Conservation (phyloP, 2,888 invertebrate species). For the Eucera pruinosa region DNA sequence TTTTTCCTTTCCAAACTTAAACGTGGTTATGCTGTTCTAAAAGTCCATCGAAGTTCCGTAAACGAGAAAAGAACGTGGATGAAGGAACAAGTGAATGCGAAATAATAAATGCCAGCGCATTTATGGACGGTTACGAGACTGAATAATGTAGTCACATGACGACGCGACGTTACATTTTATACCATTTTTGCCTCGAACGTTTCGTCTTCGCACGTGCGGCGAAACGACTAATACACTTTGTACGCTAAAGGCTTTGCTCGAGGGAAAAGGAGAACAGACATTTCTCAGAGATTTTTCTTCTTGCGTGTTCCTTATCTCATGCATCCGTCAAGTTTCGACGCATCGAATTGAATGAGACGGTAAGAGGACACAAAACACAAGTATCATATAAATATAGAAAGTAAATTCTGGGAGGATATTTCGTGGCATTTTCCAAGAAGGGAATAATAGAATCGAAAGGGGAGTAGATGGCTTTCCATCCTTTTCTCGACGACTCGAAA, state of each 20-base stretch:
- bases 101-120: conserved; percentile 63
- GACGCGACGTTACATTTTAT: conserved; percentile 49
- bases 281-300: neutral
- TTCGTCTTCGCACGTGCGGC: conserved; percentile 11
- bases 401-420: conserved; percentile 14
- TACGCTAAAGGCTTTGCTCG: neutral
- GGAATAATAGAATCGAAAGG: conserved; percentile 35
- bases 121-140: conserved; percentile 19
- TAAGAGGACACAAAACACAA: neutral
- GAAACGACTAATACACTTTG: conserved; percentile 26
- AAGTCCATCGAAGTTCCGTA: neutral
- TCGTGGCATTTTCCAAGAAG: neutral
- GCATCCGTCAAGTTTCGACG: conserved; percentile 5
- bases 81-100: conserved; percentile 25
- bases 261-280: neutral
- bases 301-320: neutral
- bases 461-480: conserved; percentile 24
- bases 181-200: conserved; percentile 27
- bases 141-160: conserved; percentile 54
- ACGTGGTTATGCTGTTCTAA: too few relatives aligned
- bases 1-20: too few relatives aligned
- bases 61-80: conserved; percentile 9
- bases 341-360: neutral
- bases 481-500: conserved; percentile 29
- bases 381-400: conserved; percentile 4